Conservation (phyloP, 2,888 invertebrate species). For the Xylota segnis region DNA sequence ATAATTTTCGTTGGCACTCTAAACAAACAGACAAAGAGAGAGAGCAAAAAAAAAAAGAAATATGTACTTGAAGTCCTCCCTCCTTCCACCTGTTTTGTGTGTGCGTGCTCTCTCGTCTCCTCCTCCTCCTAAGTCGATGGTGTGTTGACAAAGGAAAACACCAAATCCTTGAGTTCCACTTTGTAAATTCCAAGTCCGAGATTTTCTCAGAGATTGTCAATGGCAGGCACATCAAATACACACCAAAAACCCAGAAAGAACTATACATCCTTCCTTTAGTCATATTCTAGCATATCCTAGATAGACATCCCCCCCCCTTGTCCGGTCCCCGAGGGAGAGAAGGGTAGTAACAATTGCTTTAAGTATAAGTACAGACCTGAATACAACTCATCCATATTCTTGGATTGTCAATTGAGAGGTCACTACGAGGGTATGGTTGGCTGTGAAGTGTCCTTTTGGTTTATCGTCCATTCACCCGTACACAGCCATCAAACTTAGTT, state of each 20-base stretch:
- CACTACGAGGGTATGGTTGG: slow-evolving; percentile 21
- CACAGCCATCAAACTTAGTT: slow-evolving; percentile 67
- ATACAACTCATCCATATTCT: slow-evolving; percentile 64
- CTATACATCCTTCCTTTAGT: slow-evolving; percentile 43
- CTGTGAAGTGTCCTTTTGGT: slow-evolving; percentile 60
- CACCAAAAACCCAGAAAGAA: slow-evolving; percentile 5
- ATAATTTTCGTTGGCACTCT: slow-evolving; percentile 35
- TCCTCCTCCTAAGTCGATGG: neutral
- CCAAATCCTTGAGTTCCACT: slow-evolving; percentile 50
- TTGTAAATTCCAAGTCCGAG: slow-evolving; percentile 47
- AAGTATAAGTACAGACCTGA: slow-evolving; percentile 56
- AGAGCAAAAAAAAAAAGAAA: too few relatives aligned
- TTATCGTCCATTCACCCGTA: slow-evolving; percentile 72
- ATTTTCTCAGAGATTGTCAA: slow-evolving; percentile 55
- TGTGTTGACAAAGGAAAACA: slow-evolving; percentile 45
- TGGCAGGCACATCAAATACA: slow-evolving; percentile 39
- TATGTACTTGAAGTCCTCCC: neutral
- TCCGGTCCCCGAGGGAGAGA: neutral
- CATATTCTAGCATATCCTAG: slow-evolving; percentile 36
- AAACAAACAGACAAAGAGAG: slow-evolving; percentile 14
- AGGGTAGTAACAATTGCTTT: slow-evolving; percentile 64
- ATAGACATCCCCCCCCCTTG: neutral
- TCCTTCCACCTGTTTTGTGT: neutral
- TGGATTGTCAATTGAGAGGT: slow-evolving; percentile 70
- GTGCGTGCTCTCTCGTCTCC: too few relatives aligned